Evolutionary conservation across 2,888 invertebrate genomes (phyloP).

Genomic region (Megalurothrips usitatus): DNA sequence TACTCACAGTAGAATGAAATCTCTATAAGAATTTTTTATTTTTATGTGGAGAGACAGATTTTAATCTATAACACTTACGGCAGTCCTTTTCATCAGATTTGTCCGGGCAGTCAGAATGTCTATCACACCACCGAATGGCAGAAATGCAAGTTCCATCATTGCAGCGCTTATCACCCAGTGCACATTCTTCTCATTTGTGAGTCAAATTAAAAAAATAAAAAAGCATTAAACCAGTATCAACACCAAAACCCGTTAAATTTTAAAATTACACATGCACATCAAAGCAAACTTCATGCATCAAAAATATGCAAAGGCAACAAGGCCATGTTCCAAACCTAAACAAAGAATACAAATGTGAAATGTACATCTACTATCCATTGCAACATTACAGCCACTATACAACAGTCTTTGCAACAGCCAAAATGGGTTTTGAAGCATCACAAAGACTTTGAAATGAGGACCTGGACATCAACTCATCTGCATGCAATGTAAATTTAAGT

Average conservation of each 20-base stretch:
- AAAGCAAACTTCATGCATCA: too few relatives aligned
- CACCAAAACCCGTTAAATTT: too few relatives aligned
- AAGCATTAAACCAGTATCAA: not conserved
- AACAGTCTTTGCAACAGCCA: too few relatives aligned
- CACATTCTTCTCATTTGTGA: not conserved
- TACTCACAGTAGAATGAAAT: not conserved
- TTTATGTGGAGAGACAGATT: conserved; percentile 9
- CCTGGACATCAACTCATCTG: not conserved
- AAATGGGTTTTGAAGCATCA: not conserved
- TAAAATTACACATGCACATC: too few relatives aligned
- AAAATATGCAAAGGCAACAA: too few relatives aligned
- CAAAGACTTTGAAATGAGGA: not conserved
- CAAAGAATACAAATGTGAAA: too few relatives aligned
- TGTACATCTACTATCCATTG: too few relatives aligned
- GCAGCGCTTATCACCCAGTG: conserved; percentile 32
- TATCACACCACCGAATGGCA: conserved; percentile 51
- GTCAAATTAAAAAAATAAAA: not conserved
- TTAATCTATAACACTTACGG: conserved; percentile 56
- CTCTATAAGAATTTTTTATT: not conserved
- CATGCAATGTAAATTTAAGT: not conserved
- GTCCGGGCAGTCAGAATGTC: conserved; percentile 64
- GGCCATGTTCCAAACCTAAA: too few relatives aligned
- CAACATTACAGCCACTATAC: too few relatives aligned
- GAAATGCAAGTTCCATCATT: conserved; percentile 33
- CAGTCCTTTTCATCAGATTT: conserved; percentile 71